Evolutionary conservation across 2,888 invertebrate genomes (phyloP), one percentile per base, ranked within the genome.

Genomic region (Alsophila aescularia): DNA sequence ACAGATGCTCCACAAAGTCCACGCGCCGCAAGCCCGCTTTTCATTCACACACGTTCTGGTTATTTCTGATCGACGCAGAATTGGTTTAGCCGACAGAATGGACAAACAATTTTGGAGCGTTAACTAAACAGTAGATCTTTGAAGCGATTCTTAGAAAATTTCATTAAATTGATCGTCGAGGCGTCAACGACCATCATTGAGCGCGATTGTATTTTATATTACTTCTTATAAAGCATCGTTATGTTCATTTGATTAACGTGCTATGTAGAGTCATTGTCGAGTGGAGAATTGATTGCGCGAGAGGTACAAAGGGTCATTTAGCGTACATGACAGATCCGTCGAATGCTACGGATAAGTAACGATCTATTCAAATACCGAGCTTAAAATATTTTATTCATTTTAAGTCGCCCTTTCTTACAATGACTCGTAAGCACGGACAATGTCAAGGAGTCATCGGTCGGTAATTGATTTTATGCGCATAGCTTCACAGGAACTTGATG

Each of bases 361-460:
- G 84, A 87, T 76, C 82, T 76, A 85, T 87, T 86, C 75, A 85
- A 79, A 79, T 70, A 69, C 64, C 66, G 64, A 68, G 66, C 61
- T 77, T 69, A 73, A 79, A 54, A 83, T 83, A 81, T 82, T 81
- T 82, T 79, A 83, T 81, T 75, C 73, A 77, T 73, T 72, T 43
- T 32, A n/a, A 48, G 37, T 24, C 40, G 37, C 47, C 21, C 41
- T 24, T 45, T 62, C 67, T 58, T 63, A 56, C 65, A 68, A 67
- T 69, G 64, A 70, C 69, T 67, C 64, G 67, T 54, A 61, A 52
- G 52, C 62, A 70, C 67, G 55, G 60, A 51, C 62, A 57, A 60
- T 66, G 67, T 69, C 69, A 66, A 72, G 60, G 67, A 66, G 62
- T 68, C 69, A 64, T 64, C 68, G 61, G 56, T 40, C 39, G n/a